Evolutionary conservation across 2,113 vertebrate species (phyloP), one percentile per base, ranked within the genome.

Genomic region (Blennius ocellaris): DNA sequence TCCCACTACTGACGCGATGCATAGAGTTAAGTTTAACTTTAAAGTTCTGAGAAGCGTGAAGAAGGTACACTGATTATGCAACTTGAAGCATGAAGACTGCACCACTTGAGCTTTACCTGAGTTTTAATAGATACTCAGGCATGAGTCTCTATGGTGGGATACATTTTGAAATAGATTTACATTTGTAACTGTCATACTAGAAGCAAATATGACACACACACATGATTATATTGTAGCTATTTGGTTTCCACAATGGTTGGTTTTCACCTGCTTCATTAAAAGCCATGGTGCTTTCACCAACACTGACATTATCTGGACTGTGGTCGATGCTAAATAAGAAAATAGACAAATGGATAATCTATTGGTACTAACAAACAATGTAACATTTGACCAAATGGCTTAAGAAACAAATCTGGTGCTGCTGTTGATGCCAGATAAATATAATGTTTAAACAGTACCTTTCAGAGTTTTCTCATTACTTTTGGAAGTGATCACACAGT

Each of bases 1-100:
- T 8, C 63, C 48, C 70, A 73, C 57, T 58, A 55, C 41, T 62
- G 59, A 73, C 68, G 61, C 43, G 75, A 64, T 55, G 55, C 63
- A 21, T n/a, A 43, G 44, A 44, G 54, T 73, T 11, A 55, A 70
- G 44, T 36, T 70, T 30, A 73, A 83, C 66, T 58, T 69, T 39
- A 50, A 69, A 67, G 52, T 58, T 53, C 36, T 9, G 21, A 48
- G 65, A 45, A 84, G 67, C 43, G 41, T 44, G 15, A 59, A 55
- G 36, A 59, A 55, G 36, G 14, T 10, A 41, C 41, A 48, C 5
- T 11, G n/a, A 52, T 41, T 38, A 9, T 49, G n/a, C 16, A 52
- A 56, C 52, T 59, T 11, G 69, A 69, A 72, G 11, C 36, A 16
- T 30, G 3, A 52, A 57, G 9, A 7, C 5, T 44, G 6, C 12